Base-by-base conservation (phyloP, 2,113 vertebrate genomes). In the Perccottus glenii region DNA sequence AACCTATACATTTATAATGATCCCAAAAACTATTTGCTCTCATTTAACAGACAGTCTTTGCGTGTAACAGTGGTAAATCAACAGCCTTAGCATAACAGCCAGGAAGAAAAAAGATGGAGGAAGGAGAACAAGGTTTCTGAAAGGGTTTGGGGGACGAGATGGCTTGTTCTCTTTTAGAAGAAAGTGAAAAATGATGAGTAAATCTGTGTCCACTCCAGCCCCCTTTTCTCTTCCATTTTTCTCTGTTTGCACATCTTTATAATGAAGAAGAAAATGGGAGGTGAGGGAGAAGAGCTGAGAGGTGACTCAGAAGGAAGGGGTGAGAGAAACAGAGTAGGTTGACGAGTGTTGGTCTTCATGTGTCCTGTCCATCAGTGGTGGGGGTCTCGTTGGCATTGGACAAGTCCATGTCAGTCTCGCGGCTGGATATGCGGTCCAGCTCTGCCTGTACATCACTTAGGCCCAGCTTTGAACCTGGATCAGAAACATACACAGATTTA, bases 361-460 rank as follows among this genome's bases (percentile, higher is more conserved):
- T 98, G 88, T 97, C 96, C 91, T 96, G 93, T 82, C 96, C 95
- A 36, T 95, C 95, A 88, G 96, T 93, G 81, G 95, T 90, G 79
- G 96, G 93, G 86, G 94, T 93, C 16, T 94, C 89, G 72, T 94
- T 92, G 86, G 94, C 82, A 43, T 94, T 92, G 83, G 95, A 80
- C 85, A 95, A 94, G 57, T 93, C 87, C 0, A 81, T 83, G 75
- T 93, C 94, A 48, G 93, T 90, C 80, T 98, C 96, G 58, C 96
- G 94, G 82, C 93, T 95, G 89, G 97, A 94, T 84, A 99, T 98
- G 91, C 96, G 96, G 90, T 99, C 97, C 82, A 98, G 84, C 88
- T 99, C 98, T 10, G 96, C 98, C 62, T 99, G 98, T 88, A 99
- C 96, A 14, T 99, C 98, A 43, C 96, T 96, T 87, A 98, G 91